These are phyloP conservation scores for Hyles vespertilio DNA, from an alignment of 1,140 invertebrate genomes.

Conservation along the genomic window DNA sequence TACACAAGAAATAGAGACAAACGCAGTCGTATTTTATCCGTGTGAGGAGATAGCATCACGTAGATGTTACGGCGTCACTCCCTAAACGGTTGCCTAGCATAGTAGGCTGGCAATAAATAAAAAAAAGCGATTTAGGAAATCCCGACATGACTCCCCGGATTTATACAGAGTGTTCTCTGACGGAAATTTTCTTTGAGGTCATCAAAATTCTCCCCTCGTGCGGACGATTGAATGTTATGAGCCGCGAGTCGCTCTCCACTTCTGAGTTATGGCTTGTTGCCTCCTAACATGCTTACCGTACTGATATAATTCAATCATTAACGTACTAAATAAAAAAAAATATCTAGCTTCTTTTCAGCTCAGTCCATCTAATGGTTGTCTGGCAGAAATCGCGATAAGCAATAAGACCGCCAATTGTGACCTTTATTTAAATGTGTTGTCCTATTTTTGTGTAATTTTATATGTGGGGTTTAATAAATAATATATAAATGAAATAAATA, in stretches of 20 bases:
- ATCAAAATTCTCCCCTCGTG: conserved; percentile 67
- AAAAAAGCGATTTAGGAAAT: conserved; percentile 66
- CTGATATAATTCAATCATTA: conserved; percentile 45
- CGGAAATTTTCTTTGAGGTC: conserved; percentile 63
- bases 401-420: too few relatives aligned
- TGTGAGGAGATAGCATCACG: conserved; percentile 32
- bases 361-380: too few relatives aligned
- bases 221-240: conserved; percentile 71
- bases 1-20: conserved; percentile 18
- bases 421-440: too few relatives aligned
- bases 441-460: too few relatives aligned
- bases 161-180: conserved; percentile 65
- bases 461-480: too few relatives aligned
- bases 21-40: conserved; percentile 21
- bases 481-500: too few relatives aligned
- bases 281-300: conserved; percentile 42
- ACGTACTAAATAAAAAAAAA: too few relatives aligned
- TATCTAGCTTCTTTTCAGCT: too few relatives aligned
- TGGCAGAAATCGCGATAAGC: too few relatives aligned
- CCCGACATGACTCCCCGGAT: conserved; percentile 61
- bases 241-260: conserved; percentile 55
- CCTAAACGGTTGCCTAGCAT: conserved; percentile 45
- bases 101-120: conserved; percentile 61
- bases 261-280: conserved; percentile 53
- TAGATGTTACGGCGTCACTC: conserved; percentile 34